Evolutionary conservation across 2,888 invertebrate genomes (phyloP).

Genomic region (Melolontha melolontha): DNA sequence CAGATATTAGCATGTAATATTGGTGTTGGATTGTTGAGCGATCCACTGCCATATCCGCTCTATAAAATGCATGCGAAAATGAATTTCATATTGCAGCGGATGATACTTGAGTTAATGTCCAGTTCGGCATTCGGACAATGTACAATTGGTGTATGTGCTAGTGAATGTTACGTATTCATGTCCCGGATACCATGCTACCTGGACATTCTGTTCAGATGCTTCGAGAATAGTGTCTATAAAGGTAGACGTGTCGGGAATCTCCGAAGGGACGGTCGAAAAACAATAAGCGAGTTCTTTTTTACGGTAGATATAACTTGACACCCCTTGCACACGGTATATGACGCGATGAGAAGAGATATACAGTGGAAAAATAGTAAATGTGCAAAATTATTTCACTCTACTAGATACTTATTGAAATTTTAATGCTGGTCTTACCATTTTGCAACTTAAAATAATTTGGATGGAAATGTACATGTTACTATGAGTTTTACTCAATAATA

Average conservation of each 20-base stretch:
- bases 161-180: constrained; percentile 40
- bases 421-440: too few species aligned
- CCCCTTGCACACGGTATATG: constrained; percentile 12
- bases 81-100: constrained; percentile 11
- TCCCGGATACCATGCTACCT: constrained; percentile 39
- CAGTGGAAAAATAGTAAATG: too few species aligned
- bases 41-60: constrained; percentile 1
- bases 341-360: background rate
- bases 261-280: background rate
- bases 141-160: constrained; percentile 24
- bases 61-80: constrained; percentile 18
- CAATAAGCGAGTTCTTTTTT: constrained; percentile 31
- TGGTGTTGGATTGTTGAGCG: background rate
- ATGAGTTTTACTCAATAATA: too few species aligned
- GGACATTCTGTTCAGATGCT: constrained; percentile 42
- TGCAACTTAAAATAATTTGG: too few species aligned
- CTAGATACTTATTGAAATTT: too few species aligned
- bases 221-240: constrained; percentile 42
- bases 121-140: constrained; percentile 30
- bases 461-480: too few species aligned
- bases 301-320: constrained; percentile 33
- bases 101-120: constrained; percentile 4
- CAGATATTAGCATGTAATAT: constrained; percentile 16
- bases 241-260: constrained; percentile 37
- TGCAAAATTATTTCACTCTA: too few species aligned